Evolutionary conservation across 2,113 vertebrate species (phyloP), one percentile per base, ranked within the genome.

Genomic region (Chinchilla lanigera): DNA sequence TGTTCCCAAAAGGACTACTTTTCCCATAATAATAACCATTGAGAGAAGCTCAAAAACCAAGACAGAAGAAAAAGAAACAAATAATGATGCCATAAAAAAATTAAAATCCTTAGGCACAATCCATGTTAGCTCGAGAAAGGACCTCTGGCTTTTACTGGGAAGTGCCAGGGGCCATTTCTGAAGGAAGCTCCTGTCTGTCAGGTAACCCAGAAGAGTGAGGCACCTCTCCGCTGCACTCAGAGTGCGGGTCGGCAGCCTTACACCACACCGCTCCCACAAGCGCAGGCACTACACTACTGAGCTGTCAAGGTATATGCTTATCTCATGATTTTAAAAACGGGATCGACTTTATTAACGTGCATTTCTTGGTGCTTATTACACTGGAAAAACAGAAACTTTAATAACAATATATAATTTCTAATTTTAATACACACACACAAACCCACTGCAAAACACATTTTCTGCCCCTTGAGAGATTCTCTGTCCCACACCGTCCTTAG

Each of bases 51-150:
- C 67, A 91, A 84, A 71, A 78, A 92, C n/a, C 28, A 63, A 58
- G 19, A 56, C 9, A 89, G 67, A 86, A 10, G 17, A 73, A 86
- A 63, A 88, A 12, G 13, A 19, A 75, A 78, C 16, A 81, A 92
- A 77, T 0, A 33, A 47, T 44, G 17, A 12, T 92, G 13, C 10
- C 24, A 63, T 10, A 44, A 75, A 86, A 50, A 84, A 80, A 47
- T 41, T 85, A 95, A 89, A 90, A 38, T 33, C 2, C 52, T 92
- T 84, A 80, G 71, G 33, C 93, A 86, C 50, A 95, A 82, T 50
- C 89, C 61, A 63, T 12, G 33, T 28, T n/a, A 85, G 58, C 94
- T 92, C 77, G 11, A 28, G 14, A 91, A 78, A 13, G 67, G 33
- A 61, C 24, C n/a, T 67, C 19, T 81, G 78, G 71, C 5, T 96